Percentiles rank a stretch among this genome's conserved stretches.
These are phyloP conservation scores for Drosophila seguyi DNA, from an alignment of 1,140 invertebrate genomes.

Conservation along the genomic window DNA sequence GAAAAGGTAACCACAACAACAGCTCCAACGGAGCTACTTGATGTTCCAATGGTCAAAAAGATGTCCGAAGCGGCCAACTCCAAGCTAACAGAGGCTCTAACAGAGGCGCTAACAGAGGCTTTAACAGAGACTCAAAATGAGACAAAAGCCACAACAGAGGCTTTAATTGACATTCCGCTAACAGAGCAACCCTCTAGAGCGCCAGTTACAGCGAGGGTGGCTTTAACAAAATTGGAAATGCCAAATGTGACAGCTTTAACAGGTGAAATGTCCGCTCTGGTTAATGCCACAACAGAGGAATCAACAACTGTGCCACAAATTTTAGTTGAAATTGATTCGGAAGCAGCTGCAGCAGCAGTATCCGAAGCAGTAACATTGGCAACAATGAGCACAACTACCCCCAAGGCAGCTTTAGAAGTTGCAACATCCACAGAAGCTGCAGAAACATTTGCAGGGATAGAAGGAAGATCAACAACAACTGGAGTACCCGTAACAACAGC, in stretches of 20 bases:
- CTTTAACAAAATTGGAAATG: conserved; percentile 3
- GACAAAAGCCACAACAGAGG: conserved; percentile 4
- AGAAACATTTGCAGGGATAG: background rate
- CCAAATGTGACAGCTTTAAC: background rate
- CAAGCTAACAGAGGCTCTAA: conserved; percentile 14
- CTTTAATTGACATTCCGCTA: background rate
- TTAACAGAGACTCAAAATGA: conserved; percentile 2
- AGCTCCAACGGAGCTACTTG: background rate
- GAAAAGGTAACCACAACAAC: background rate
- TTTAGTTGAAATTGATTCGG: background rate
- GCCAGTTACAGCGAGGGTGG: conserved; percentile 26
- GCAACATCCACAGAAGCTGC: background rate
- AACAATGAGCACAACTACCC: conserved; percentile 11
- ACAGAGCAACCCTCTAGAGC: conserved; percentile 1
- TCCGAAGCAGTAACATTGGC: conserved; percentile 14
- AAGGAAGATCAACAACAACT: conserved; percentile 9
- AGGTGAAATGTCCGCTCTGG: background rate
- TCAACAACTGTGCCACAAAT: background rate
- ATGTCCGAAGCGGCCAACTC: conserved; percentile 11
- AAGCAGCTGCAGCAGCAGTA: conserved; percentile 10
- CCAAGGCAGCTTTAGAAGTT: background rate
- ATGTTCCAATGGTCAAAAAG: conserved; percentile 30
- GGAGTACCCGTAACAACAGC: conserved; percentile 19
- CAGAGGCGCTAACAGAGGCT: too few species aligned
- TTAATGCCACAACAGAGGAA: conserved; percentile 11